Evolutionary conservation across 2,888 invertebrate genomes (phyloP), one percentile per base, ranked within the genome.

Genomic region (Phengaris arion): DNA sequence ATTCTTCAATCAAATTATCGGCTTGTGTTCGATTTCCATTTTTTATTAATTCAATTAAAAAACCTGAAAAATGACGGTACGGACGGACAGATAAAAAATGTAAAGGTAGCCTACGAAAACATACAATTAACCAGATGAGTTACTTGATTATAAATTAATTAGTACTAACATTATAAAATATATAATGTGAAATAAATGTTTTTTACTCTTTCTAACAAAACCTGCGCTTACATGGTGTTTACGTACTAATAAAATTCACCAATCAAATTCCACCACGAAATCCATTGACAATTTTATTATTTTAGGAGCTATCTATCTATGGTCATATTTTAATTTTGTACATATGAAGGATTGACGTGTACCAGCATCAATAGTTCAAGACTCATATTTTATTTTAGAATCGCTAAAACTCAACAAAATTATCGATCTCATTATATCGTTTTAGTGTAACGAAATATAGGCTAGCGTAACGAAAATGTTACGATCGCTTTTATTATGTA

Each of bases 201-300:
- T 22, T 22, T 22, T 22, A 22, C 22, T 22, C 22, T 22, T 22
- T 22, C 22, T 22, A 22, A 22, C 22, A 22, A 22, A 22, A 22
- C 22, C n/a, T n/a, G n/a, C n/a, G n/a, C n/a, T n/a, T n/a, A n/a
- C n/a, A n/a, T n/a, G n/a, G n/a, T n/a, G n/a, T n/a, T n/a, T n/a
- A n/a, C n/a, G n/a, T n/a, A n/a, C 45, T 4, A 10, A 1, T 68
- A 75, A 70, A 76, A 68, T 55, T n/a, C 68, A 79, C 92, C 92
- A 93, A 93, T 93, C 79, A 84, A 57, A 79, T 64, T 73, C 79
- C 80, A 82, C 88, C 92, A 93, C 92, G 92, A 92, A 88, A 86
- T 87, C 87, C 91, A 91, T 89, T 89, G 92, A 90, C 92, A 92
- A 90, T 82, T 81, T 78, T 80, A 90, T 91, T 92, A 90, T 82